A percentile compares a stretch with the other conserved stretches of the same genome.
Evolutionary conservation across 2,113 vertebrate genomes (phyloP).

Genomic region (Psittacara wagleri): DNA sequence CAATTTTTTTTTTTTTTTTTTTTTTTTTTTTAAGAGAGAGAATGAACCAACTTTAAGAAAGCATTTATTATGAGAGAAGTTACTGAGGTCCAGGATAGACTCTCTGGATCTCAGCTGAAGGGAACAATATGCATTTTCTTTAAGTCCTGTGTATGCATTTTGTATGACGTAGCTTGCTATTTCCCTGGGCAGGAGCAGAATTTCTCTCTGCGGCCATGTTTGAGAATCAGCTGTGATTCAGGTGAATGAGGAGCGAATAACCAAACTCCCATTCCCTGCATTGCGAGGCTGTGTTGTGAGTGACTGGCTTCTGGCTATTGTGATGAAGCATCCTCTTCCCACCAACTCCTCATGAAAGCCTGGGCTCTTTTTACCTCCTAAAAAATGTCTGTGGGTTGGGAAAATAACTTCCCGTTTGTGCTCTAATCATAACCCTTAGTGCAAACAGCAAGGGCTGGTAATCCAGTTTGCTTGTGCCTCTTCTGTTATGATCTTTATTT

Average conservation of each 20-base stretch:
- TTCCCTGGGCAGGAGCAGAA: background rate
- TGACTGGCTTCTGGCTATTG: background rate
- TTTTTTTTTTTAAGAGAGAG: background rate
- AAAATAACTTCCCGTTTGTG: background rate
- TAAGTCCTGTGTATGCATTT: background rate
- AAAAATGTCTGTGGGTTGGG: background rate
- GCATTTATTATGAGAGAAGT: background rate
- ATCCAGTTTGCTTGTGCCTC: background rate
- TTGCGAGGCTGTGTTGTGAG: fast-evolving
- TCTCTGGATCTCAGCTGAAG: background rate
- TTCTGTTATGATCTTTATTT: slow-evolving; percentile 5
- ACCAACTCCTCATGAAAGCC: background rate
- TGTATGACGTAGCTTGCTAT: background rate
- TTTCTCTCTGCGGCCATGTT: background rate
- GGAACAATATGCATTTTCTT: background rate
- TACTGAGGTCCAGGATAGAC: background rate
- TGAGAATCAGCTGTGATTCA: background rate
- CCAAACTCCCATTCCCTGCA: background rate
- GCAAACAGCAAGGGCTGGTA: background rate
- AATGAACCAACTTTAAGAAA: background rate
- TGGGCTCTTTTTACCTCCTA: background rate
- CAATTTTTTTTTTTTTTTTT: background rate
- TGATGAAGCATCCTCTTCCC: background rate
- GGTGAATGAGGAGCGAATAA: background rate
- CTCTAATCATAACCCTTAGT: background rate